Evolutionary conservation across 2,888 invertebrate species (phyloP), one percentile per base, ranked within the genome.

Genomic region (Campaea margaritaria): DNA sequence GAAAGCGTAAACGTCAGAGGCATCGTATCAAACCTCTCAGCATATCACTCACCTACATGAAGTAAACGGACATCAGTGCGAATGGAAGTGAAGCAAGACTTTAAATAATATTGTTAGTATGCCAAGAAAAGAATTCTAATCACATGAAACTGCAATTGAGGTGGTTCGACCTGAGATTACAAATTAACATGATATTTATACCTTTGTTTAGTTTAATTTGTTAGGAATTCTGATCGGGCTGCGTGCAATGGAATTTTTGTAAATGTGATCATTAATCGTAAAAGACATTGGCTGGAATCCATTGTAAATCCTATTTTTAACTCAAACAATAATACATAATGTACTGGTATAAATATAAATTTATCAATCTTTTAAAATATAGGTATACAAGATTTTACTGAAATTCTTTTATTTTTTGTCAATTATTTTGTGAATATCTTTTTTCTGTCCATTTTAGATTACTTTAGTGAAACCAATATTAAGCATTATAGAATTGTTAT

Each of bases 21-120:
- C 21, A 21, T 34, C 56, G 52, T 60, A 57, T 58, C 13, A 58
- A 62, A 56, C 65, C 60, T 43, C 49, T 66, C 21, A 64, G 63
- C 71, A 73, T 76, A 75, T 75, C 73, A 67, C 50, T 70, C 38
- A 69, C 66, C 12, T 72, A 62, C 16, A 67, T 68, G 57, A 54
- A 47, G 16, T 52, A 36, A 42, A 28, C 14, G 10, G 8, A 11
- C 36, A 12, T 38, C 13, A 0, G 36, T 34, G 48, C 39, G 27
- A 27, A 27, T 48, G 21, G 2, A 10, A 27, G 48, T 39, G 48
- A 48, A 38, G 9, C n/a, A 27, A 39, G 39, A 48, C 21, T 3
- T 31, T 31, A 3, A 9, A 7, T 10, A 9, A 1, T 31, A 1
- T 31, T 31, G 31, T 9, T 31, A 7, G 7, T 31, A 31, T 31